A percentile compares a stretch with the other conserved stretches of the same genome.
Evolutionary conservation across 2,888 invertebrate species (phyloP).

Genomic region (Zootermopsis nevadensis): DNA sequence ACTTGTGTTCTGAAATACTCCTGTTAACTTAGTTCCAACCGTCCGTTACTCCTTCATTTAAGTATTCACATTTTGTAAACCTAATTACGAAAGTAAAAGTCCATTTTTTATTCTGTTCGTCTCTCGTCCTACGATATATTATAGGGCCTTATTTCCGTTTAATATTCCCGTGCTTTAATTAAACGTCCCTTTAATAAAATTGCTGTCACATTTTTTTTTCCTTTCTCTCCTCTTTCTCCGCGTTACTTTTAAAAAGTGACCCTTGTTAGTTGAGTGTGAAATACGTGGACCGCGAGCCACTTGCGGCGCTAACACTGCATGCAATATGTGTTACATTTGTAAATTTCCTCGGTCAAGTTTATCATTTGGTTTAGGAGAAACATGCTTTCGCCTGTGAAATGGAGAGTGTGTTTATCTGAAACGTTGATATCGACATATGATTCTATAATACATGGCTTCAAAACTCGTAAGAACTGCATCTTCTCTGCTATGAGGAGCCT

Average conservation of each 20-base stretch:
- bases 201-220: constrained; percentile 40
- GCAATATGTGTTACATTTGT: not conserved
- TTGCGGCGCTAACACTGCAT: not conserved
- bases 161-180: constrained; percentile 42
- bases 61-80: constrained; percentile 43
- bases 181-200: constrained; percentile 43
- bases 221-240: constrained; percentile 17
- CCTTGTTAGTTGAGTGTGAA: constrained; percentile 37
- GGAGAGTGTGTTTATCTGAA: no score
- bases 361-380: no score
- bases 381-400: no score
- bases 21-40: constrained; percentile 4
- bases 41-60: constrained; percentile 22
- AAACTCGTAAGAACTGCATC: no score
- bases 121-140: constrained; percentile 38
- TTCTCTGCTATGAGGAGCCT: no score
- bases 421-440: no score
- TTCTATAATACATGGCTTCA: no score
- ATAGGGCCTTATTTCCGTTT: constrained; percentile 42
- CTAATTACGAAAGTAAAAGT: constrained; percentile 41
- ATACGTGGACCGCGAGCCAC: constrained; percentile 24
- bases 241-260: constrained; percentile 36
- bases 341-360: not conserved
- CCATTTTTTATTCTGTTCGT: constrained; percentile 39
- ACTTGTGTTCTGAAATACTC: constrained; percentile 32